A percentile compares a stretch with the other conserved stretches of the same genome.
Evolutionary conservation across 2,113 vertebrate genomes (phyloP).

Genomic region (Gymnobelideus leadbeateri): DNA sequence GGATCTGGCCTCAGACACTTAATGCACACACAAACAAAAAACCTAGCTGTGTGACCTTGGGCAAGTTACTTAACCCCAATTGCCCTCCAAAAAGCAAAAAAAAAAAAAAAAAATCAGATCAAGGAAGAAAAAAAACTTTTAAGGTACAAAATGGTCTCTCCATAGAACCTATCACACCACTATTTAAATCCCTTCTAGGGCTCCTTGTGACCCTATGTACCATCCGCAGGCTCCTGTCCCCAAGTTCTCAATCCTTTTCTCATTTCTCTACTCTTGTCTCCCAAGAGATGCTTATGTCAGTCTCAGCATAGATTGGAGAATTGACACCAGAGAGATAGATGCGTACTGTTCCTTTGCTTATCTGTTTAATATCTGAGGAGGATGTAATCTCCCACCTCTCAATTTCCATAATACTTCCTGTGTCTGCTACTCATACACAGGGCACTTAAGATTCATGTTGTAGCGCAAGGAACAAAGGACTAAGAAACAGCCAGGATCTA

Average conservation of each 20-base stretch:
- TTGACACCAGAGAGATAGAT: background rate
- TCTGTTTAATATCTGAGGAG: background rate
- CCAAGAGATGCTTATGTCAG: background rate
- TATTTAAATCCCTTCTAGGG: background rate
- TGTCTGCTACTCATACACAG: background rate
- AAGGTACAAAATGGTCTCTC: background rate
- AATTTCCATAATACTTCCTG: background rate
- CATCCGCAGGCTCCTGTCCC: background rate
- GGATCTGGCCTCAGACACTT: too few relatives aligned
- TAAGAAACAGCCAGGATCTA: background rate
- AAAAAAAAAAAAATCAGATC: background rate
- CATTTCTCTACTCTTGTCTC: background rate
- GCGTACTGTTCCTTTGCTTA: background rate
- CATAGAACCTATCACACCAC: background rate
- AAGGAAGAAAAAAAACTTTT: conserved; percentile 5
- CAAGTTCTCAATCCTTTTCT: background rate
- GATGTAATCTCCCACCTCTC: background rate
- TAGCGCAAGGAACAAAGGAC: background rate
- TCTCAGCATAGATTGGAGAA: background rate
- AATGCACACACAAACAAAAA: too few relatives aligned
- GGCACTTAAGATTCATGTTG: background rate
- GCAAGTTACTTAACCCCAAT: too few relatives aligned
- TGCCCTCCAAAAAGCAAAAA: too few relatives aligned
- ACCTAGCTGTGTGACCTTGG: too few relatives aligned
- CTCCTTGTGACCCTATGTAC: background rate